These are phyloP conservation scores for Mormyrus iriodes DNA, from an alignment of 2,113 vertebrate genomes.

Conservation along the genomic window DNA sequence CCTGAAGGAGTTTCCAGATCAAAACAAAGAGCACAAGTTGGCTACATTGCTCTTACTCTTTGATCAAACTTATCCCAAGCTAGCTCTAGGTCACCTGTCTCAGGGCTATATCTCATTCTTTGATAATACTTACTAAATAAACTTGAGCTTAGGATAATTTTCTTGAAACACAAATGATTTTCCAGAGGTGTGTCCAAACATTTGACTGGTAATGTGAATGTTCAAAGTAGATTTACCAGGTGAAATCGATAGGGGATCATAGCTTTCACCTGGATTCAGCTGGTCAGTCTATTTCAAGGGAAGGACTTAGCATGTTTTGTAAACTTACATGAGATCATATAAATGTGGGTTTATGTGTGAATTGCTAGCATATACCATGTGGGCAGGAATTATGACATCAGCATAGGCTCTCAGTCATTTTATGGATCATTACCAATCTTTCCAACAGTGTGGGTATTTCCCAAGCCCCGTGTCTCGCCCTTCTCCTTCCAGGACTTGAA, in stretches of 20 bases:
- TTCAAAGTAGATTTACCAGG: neutral
- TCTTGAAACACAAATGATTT: neutral
- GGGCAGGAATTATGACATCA: neutral
- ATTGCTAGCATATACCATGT: neutral
- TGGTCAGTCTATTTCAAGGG: neutral
- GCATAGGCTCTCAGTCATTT: neutral
- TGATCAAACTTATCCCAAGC: too few relatives aligned
- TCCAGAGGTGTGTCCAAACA: neutral
- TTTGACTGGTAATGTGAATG: neutral
- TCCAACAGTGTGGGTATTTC: conserved; percentile 59
- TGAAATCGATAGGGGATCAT: neutral
- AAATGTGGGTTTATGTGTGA: neutral
- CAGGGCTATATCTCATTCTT: neutral
- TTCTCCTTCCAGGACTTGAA: conserved; percentile 78
- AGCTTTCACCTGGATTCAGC: neutral
- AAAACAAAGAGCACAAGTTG: too few relatives aligned
- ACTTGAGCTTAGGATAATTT: neutral
- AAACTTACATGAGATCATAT: neutral
- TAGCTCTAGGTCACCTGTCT: neutral
- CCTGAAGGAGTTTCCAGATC: too few relatives aligned
- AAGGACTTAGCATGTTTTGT: neutral
- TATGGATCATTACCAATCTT: conserved; percentile 66
- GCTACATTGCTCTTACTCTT: too few relatives aligned
- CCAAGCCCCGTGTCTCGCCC: conserved; percentile 65
- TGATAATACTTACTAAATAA: neutral